Base-by-base conservation (phyloP, 2,888 invertebrate species). In the Mystacides longicornis region DNA sequence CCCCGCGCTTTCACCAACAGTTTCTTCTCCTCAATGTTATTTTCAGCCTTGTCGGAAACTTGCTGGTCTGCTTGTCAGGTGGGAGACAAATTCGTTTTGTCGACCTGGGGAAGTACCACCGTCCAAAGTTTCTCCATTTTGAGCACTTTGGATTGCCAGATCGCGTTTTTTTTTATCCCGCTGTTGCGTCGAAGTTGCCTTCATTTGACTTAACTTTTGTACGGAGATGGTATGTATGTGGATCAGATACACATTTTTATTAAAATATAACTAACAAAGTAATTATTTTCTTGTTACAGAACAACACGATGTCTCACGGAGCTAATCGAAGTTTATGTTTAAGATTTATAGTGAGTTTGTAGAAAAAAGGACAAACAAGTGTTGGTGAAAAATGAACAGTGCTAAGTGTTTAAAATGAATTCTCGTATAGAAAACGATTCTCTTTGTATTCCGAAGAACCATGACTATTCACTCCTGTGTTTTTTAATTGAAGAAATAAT, bases 71-170 rank as follows among this genome's bases (percentile, higher is more conserved):
- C n/a, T n/a, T n/a, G n/a, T 20, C 47, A 54, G 54, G 54, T 54
- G 54, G 54, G 33, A 54, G 54, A 49, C 54, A 43, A 20, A 37
- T 16, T 14, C 21, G 21, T 3, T 18, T 22, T 49, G 54, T 54
- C 54, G 54, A 21, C 49, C 54, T 54, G 54, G 54, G 54, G 54
- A 54, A 20, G 54, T 54, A 54, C 54, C 54, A 54, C 54, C 54
- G 54, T 54, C 54, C 54, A 31, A 49, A n/a, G 19, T 18, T n/a
- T 27, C 5, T 27, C 11, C 27, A 11, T 11, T 27, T 27, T 11
- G 11, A n/a, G 11, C 5, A 27, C 27, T 27, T 7, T 27, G 27
- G 27, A 27, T 27, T 27, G 27, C 27, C 27, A 27, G 27, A 27
- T 5, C 27, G 27, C 27, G 27, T 7, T 27, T 27, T 27, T 7